Evolutionary conservation across 2,113 vertebrate species (phyloP), one percentile per base, ranked within the genome.

Genomic region (Chauna torquata): DNA sequence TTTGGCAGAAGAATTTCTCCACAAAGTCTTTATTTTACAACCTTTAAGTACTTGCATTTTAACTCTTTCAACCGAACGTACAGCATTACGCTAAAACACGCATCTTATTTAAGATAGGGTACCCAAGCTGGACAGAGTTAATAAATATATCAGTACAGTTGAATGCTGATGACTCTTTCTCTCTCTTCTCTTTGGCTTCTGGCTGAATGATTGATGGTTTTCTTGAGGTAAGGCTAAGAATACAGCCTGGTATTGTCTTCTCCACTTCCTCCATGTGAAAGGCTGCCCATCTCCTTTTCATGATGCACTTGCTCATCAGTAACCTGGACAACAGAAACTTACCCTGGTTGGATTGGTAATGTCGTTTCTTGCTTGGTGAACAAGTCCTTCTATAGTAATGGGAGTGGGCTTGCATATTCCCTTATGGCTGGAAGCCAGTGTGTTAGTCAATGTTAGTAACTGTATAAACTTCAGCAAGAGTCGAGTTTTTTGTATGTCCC

Each of bases 1-100:
- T 95, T 97, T 97, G 95, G 82, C 95, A 94, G 91, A 50, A 55
- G 78, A 80, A 1, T 50, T 88, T 94, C 91, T 89, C 66, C 77
- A 38, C 68, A 11, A 69, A 80, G 77, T 40, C 89, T 92, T 86
- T 93, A 57, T 95, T 95, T 94, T 93, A 84, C 76, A 96, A 66
- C 78, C 68, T 76, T 77, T 79, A 88, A 86, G 68, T 89, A 38
- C 65, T 94, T 94, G 81, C 52, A 65, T 91, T 96, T 97, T 97
- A 97, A 96, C 92, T 84, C 96, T 83, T 97, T 87, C 65, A 71
- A 27, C 44, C 57, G 38, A 16, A 94, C 36, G 30, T 4, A 2
- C 4, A 13, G 17, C 2, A 0, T 27, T 50, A 28, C 74, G 71
- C 77, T 90, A 23, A 42, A 86, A 86, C 30, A 14, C 24, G 20